These are phyloP conservation scores for Pollicipes pollicipes DNA, from an alignment of 1,140 invertebrate genomes.

Conservation along the genomic window DNA sequence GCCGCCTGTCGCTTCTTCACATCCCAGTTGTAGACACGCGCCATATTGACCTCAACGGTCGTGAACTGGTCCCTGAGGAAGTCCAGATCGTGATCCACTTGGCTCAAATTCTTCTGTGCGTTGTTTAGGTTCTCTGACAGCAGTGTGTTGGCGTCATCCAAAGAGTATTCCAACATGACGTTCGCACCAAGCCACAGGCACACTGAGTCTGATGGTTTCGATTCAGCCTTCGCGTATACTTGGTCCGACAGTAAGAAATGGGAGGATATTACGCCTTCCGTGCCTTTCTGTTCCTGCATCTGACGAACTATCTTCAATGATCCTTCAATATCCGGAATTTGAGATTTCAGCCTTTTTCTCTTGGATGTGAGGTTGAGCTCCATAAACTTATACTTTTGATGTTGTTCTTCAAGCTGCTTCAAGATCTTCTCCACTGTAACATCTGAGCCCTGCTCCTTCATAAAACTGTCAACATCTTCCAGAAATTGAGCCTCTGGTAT, in stretches of 20 bases:
- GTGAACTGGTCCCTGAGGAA: constrained; percentile 89
- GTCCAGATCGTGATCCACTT: constrained; percentile 79
- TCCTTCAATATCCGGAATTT: constrained; percentile 74
- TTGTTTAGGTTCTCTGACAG: constrained; percentile 72
- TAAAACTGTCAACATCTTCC: constrained; percentile 17
- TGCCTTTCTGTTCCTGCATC: constrained; percentile 57
- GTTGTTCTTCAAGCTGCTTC: constrained; percentile 14
- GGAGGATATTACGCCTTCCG: constrained; percentile 50
- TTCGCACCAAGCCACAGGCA: constrained; percentile 97
- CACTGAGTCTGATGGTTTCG: constrained; percentile 79
- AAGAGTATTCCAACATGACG: constrained; percentile 92
- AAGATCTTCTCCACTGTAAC: constrained; percentile 14
- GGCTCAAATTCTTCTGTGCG: constrained; percentile 62
- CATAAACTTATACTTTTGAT: constrained; percentile 18
- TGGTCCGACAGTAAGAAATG: constrained; percentile 89
- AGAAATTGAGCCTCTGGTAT: constrained; percentile 17
- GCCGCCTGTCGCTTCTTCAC: constrained; percentile 63
- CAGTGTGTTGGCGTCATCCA: constrained; percentile 76
- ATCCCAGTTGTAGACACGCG: constrained; percentile 88
- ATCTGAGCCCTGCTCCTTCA: constrained; percentile 16
- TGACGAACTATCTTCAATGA: constrained; percentile 84
- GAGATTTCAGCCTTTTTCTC: constrained; percentile 17
- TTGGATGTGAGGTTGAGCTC: constrained; percentile 15
- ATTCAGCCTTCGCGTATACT: constrained; percentile 71
- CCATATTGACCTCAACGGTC: constrained; percentile 96